Base-by-base conservation (phyloP, 2,888 invertebrate genomes). In the Argynnis bischoffii region DNA sequence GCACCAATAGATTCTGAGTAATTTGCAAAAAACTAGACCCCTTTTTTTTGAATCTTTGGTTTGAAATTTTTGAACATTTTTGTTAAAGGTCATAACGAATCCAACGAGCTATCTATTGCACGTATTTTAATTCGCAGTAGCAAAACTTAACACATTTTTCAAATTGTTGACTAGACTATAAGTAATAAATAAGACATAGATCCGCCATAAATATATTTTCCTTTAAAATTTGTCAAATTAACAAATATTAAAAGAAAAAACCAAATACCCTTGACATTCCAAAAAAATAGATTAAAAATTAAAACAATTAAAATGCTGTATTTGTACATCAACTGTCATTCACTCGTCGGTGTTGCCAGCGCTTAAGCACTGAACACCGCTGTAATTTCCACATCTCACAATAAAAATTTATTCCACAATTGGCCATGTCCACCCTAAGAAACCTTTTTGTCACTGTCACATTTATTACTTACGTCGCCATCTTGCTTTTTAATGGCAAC, bases 371-470 rank as follows among this genome's bases (percentile, higher is more conserved):
- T 15, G 14, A 53, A 46, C 26, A 16, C 55, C 51, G 4, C 21
- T 55, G 26, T n/a, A 26, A 14, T 14, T 18, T 41, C 15, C 31
- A 53, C 46, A 66, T 51, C n/a, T 55, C 16, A 31, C 31, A 51
- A 41, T 50, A 48, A 31, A 16, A 56, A 35, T 56, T 47, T 56
- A 15, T 18, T 48, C 31, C 18, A 26, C 46, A 57, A 59, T 47
- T n/a, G 16, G 31, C 18, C 15, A 51, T 50, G 18, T 15, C 67
- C 64, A 66, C 71, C 71, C 74, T 75, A 77, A 73, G 80, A 81
- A 76, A 84, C 82, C 81, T 81, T 81, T 73, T 75, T 76, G 67
- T 72, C 76, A 59, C 73, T 73, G 21, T 77, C 81, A 72, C 79
- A 70, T 63, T 74, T 75, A 57, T 75, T 76, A 74, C 74, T 76